Conservation (phyloP, 2,113 vertebrate species). For the Dipodomys spectabilis region DNA sequence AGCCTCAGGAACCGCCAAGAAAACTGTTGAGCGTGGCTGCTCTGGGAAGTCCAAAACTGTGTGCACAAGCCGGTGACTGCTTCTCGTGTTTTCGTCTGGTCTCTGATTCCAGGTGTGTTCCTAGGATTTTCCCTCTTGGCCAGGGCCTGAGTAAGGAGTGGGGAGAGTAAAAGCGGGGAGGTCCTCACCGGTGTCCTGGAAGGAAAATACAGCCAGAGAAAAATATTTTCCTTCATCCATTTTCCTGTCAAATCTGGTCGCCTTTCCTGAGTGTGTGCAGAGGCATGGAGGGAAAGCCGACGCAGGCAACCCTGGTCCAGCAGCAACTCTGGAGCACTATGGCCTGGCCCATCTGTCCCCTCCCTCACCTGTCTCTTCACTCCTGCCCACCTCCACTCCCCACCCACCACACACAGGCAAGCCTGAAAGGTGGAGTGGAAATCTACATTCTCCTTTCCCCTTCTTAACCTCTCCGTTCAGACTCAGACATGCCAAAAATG, state of each 20-base stretch:
- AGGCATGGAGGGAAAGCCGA: not conserved
- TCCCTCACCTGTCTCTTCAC: not conserved
- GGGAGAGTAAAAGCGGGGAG: not conserved
- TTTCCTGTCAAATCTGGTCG: not conserved
- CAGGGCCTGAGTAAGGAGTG: slow-evolving; percentile 3
- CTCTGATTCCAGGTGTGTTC: slow-evolving; percentile 65
- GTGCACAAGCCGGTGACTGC: slow-evolving; percentile 38
- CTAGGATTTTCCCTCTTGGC: slow-evolving; percentile 77
- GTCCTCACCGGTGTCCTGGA: slow-evolving; percentile 31
- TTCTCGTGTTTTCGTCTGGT: slow-evolving; percentile 73
- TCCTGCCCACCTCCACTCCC: not conserved
- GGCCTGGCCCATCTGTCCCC: not conserved
- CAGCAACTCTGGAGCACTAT: not conserved
- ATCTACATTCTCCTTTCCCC: slow-evolving; percentile 53
- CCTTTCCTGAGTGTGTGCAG: not conserved
- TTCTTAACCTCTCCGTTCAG: slow-evolving; percentile 30
- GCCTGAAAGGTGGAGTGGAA: slow-evolving; percentile 51
- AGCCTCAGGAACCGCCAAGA: not conserved
- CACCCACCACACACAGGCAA: not conserved
- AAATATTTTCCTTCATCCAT: slow-evolving; percentile 66
- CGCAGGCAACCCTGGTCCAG: not conserved
- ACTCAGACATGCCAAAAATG: slow-evolving; percentile 69
- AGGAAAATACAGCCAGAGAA: slow-evolving; percentile 65
- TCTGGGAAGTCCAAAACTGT: not conserved
- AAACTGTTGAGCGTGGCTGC: not conserved